Evolutionary conservation across 2,797 vertebrate species (phyloP).

Genomic region (Gallinago stenura): DNA sequence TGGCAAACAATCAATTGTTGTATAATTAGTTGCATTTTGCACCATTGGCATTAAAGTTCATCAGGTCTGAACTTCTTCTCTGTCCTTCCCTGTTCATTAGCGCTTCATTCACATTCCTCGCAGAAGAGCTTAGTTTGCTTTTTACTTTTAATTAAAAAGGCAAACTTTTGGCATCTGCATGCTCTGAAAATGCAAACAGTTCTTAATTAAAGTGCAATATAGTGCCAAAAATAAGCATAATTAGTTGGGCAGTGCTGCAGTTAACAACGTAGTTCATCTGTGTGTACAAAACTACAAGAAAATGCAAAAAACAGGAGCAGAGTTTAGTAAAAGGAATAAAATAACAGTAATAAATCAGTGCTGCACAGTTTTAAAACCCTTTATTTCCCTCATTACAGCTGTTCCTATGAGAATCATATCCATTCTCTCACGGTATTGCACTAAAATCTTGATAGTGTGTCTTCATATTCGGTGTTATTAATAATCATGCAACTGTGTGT

Average conservation of each 20-base stretch:
- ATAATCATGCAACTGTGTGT: background rate
- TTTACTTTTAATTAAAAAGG: constrained; percentile 78
- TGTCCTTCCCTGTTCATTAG: constrained; percentile 17
- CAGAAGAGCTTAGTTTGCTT: constrained; percentile 62
- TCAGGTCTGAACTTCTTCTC: background rate
- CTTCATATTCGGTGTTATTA: background rate
- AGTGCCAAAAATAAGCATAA: constrained; percentile 66
- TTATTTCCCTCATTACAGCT: background rate
- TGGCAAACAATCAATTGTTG: background rate
- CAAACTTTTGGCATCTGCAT: constrained; percentile 61
- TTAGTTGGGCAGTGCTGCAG: constrained; percentile 40
- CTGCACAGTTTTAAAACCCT: background rate
- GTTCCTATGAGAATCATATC: background rate
- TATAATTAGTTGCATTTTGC: constrained; percentile 31
- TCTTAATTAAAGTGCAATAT: constrained; percentile 73
- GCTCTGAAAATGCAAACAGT: constrained; percentile 62
- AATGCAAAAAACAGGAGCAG: background rate
- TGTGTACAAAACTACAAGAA: background rate
- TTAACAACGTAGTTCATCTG: background rate
- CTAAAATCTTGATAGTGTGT: background rate
- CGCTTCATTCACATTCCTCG: constrained; percentile 49
- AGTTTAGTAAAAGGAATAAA: constrained; percentile 5
- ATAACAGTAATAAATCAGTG: background rate
- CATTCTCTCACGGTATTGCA: background rate
- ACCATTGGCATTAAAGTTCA: constrained; percentile 22